phyloP scores from a whole-genome alignment of 2,888 invertebrate species.

The Temnothorax unifasciatus region DNA sequence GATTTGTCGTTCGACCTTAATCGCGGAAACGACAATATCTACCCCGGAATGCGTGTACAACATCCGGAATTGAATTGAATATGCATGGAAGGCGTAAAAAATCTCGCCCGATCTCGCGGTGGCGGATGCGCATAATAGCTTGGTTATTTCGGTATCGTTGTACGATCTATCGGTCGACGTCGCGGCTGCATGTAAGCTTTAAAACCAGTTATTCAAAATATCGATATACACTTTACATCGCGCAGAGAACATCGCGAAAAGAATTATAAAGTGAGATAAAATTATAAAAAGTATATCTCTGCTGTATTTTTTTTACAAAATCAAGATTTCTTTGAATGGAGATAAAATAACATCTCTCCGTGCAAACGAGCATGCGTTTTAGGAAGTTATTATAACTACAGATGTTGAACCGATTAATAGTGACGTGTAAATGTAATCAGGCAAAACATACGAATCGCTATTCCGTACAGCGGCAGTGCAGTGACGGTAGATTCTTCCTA shows the following conservation, averaged over 20 bases:
- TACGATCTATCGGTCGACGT: neutral
- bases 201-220: neutral
- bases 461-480: too few species aligned
- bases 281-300: too few species aligned
- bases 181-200: neutral
- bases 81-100: slow-evolving; percentile 38
- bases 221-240: neutral
- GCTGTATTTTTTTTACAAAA: too few species aligned
- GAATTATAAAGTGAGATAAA: too few species aligned
- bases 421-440: too few species aligned
- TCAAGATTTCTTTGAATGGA: too few species aligned
- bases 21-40: slow-evolving; percentile 23
- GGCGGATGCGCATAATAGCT: neutral
- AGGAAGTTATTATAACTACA: too few species aligned
- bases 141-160: neutral
- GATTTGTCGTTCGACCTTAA: slow-evolving; percentile 16
- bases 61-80: slow-evolving; percentile 38
- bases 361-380: too few species aligned
- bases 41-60: neutral
- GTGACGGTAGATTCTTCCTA: too few species aligned
- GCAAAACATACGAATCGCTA: too few species aligned
- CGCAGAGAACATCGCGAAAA: neutral
- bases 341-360: too few species aligned
- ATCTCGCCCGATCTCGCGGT: slow-evolving; percentile 22
- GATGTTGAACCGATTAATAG: too few species aligned